phyloP scores from a whole-genome alignment of 2,888 invertebrate genomes.

The Blastobasis lacticolella region DNA sequence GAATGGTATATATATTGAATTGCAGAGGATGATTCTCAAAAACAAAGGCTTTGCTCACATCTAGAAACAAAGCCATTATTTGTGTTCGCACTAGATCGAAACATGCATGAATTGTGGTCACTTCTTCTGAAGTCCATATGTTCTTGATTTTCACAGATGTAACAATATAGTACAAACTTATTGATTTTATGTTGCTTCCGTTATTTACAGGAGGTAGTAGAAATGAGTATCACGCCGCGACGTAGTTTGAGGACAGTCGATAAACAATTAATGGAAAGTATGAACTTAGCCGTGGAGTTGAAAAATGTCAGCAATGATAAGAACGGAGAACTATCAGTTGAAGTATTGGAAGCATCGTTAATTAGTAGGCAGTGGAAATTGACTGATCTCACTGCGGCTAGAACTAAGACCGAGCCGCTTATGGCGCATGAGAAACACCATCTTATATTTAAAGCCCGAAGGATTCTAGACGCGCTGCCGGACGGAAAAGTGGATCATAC shows the following conservation, averaged over 20 bases:
- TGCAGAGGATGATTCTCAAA: too few relatives aligned
- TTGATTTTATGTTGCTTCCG: too few relatives aligned
- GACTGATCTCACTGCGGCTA: conserved; percentile 44
- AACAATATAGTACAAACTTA: too few relatives aligned
- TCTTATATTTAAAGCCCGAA: conserved; percentile 46
- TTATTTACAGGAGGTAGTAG: conserved; percentile 65
- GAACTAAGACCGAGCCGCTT: conserved; percentile 35
- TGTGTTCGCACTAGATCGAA: too few relatives aligned
- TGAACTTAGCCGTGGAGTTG: conserved; percentile 79
- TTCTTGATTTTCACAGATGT: too few relatives aligned
- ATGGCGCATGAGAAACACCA: conserved; percentile 54
- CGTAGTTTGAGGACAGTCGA: conserved; percentile 57
- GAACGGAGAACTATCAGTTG: conserved; percentile 72
- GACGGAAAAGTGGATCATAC: conserved; percentile 44
- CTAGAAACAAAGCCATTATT: too few relatives aligned
- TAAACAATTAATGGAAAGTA: conserved; percentile 61
- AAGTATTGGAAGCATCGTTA: conserved; percentile 74
- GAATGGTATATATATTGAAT: too few relatives aligned
- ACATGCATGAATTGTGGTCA: too few relatives aligned
- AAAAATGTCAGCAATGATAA: conserved; percentile 81
- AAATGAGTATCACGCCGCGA: conserved; percentile 68
- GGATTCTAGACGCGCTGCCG: conserved; percentile 30
- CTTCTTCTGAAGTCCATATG: too few relatives aligned
- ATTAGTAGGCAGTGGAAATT: conserved; percentile 77
- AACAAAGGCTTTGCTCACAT: too few relatives aligned